These are phyloP conservation scores for Anabas testudineus DNA, from an alignment of 2,797 vertebrate species.

Conservation along the genomic window DNA sequence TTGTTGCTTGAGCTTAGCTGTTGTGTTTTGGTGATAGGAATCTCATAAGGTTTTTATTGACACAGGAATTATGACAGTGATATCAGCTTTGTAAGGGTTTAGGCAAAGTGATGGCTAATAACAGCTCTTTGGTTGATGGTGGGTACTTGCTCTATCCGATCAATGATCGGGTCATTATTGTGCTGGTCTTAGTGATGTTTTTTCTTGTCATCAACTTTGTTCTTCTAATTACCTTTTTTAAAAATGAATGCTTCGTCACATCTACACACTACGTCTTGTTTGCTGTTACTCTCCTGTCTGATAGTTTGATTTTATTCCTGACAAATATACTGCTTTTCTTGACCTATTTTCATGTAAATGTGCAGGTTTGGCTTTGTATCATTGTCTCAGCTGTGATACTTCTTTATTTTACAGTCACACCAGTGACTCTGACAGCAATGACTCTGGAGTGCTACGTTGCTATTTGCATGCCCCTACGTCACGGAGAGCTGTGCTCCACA, in stretches of 20 bases:
- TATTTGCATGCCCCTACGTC: constrained; percentile 75
- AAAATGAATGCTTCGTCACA: constrained; percentile 63
- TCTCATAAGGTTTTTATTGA: too few species aligned
- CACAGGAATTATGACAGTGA: too few species aligned
- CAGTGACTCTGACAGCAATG: constrained; percentile 74
- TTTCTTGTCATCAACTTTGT: constrained; percentile 71
- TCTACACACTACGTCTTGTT: constrained; percentile 76
- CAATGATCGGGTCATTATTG: too few species aligned
- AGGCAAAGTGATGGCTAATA: too few species aligned
- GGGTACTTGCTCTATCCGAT: too few species aligned
- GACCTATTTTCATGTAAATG: background rate
- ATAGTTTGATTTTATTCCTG: constrained; percentile 60
- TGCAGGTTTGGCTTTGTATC: constrained; percentile 57
- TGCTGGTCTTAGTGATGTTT: constrained; percentile 58
- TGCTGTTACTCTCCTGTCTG: constrained; percentile 66
- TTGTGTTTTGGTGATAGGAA: too few species aligned
- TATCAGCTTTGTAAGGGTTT: too few species aligned
- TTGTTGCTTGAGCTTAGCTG: too few species aligned
- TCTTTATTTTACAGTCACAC: constrained; percentile 43
- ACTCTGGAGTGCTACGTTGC: constrained; percentile 78
- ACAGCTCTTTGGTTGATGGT: too few species aligned
- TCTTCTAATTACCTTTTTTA: constrained; percentile 70
- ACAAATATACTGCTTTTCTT: constrained; percentile 51
- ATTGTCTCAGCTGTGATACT: constrained; percentile 21
- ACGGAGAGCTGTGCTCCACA: constrained; percentile 61